Evolutionary conservation across 2,888 invertebrate genomes (phyloP), one percentile per base, ranked within the genome.

Genomic region (Tipula unca): DNA sequence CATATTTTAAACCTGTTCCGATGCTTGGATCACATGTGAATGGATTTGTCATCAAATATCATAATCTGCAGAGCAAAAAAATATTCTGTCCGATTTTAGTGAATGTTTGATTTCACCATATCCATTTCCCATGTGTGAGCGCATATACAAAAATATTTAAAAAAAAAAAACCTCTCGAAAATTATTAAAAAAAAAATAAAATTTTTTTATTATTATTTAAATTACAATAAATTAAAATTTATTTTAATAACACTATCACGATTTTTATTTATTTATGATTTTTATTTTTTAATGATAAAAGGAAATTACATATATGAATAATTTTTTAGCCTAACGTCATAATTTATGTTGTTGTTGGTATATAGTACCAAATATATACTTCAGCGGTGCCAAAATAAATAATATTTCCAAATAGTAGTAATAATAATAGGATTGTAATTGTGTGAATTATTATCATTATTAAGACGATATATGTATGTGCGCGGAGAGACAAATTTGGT

Each of bases 261-360:
- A 69, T 69, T 69, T 69, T 69, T 69, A 69, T 69, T 69, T 69
- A 69, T 69, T 69, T 69, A 69, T 69, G 69, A 69, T 48, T 48
- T 48, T 48, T 39, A 3, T 32, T 1, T 48, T 48, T 48, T 48
- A 48, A 48, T 48, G 48, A 48, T 25, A 69, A 69, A 69, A 69
- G 69, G 69, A 69, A 69, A 69, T 69, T 69, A 69, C 69, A 25
- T 25, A 48, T 48, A 54, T 10, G 48, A 69, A 69, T 69, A 69
- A 13, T 69, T 69, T 25, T 69, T 20, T 69, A 69, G 69, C 69
- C 69, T 69, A 69, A 69, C 69, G 69, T 69, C 69, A 69, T 69
- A 69, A 69, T 69, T 69, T 48, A 10, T 69, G 69, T 69, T 69
- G 25, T 25, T 25, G 25, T 69, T 69, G 69, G 69, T 48, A 3